Base-by-base conservation (phyloP, 2,113 vertebrate genomes). In the Xiphophorus hellerii region DNA sequence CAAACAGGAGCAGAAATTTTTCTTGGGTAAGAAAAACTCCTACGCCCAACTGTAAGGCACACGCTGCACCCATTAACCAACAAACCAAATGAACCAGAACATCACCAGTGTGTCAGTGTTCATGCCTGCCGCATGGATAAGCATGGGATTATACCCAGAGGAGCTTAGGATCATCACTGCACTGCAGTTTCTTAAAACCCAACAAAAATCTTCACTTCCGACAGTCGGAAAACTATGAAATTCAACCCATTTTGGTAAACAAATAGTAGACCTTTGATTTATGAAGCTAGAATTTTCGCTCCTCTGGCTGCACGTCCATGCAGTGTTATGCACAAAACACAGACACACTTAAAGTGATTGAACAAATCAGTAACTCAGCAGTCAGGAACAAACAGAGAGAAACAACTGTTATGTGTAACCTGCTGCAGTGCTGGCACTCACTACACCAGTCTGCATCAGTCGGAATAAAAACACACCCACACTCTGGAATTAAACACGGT, bases 91-190 rank as follows among this genome's bases (percentile, higher is more conserved):
- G 68, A 91, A 82, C 80, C 77, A 84, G 82, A 90, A 85, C 83
- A 66, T 80, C 89, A 87, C 88, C 86, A 73, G 81, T 89, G 89
- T 92, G 89, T 91, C 90, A 71, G 89, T 91, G 92, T 90, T 91
- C 79, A 66, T 81, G 87, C 37, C 78, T 81, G 78, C 85, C 69
- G 84, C 77, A 78, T 74, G 86, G 77, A 48, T 83, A 70, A 80
- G 75, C 78, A 83, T 37, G 62, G 72, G 29, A 75, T 73, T 69
- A 70, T 37, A 84, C 70, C 77, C 85, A 86, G 75, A 84, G 88
- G 88, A 88, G 73, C 58, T 83, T 33, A n/a, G 64, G 69, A 74
- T 68, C 69, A 62, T 78, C 33, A 4, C 73, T 81, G 29, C 66
- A 64, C 68, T 67, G 74, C 62, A 71, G 31, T 66, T 69, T 76